Evolutionary conservation across 2,888 invertebrate genomes (phyloP).

Genomic region (Acronicta aceris): DNA sequence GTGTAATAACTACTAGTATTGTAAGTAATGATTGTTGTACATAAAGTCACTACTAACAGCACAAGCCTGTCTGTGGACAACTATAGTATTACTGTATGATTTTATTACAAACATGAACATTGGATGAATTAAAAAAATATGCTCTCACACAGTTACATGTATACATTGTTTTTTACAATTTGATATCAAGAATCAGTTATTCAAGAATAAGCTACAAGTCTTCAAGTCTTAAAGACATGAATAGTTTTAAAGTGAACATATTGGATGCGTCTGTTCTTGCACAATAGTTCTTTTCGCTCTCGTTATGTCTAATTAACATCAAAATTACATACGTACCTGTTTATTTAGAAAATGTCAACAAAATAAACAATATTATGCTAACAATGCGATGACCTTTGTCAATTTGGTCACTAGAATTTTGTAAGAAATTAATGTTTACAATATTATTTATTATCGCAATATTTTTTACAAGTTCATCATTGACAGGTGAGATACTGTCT

Average conservation of each 20-base stretch:
- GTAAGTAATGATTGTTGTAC: slow-evolving; percentile 6
- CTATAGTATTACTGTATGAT: background rate
- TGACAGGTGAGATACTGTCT: background rate
- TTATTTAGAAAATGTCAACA: slow-evolving; percentile 1
- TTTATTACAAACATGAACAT: background rate
- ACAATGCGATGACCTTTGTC: slow-evolving; percentile 8
- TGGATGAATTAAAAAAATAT: background rate
- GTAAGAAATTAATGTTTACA: background rate
- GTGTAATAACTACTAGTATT: background rate
- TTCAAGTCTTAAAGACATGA: too few relatives aligned
- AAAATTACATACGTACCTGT: slow-evolving; percentile 12
- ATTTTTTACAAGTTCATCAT: background rate
- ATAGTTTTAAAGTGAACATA: background rate
- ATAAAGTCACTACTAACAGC: background rate
- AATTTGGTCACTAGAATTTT: background rate
- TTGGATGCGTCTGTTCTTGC: background rate
- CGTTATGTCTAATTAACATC: slow-evolving; percentile 6
- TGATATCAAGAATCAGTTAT: too few relatives aligned
- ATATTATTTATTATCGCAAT: slow-evolving; percentile 2
- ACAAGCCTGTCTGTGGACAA: background rate
- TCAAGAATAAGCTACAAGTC: too few relatives aligned
- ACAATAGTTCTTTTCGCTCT: background rate
- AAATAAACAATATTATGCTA: background rate
- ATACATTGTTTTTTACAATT: too few relatives aligned
- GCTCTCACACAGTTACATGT: too few relatives aligned